Conservation (phyloP, 92 coral and sea anemone species). For the Heliopora coerulea region DNA sequence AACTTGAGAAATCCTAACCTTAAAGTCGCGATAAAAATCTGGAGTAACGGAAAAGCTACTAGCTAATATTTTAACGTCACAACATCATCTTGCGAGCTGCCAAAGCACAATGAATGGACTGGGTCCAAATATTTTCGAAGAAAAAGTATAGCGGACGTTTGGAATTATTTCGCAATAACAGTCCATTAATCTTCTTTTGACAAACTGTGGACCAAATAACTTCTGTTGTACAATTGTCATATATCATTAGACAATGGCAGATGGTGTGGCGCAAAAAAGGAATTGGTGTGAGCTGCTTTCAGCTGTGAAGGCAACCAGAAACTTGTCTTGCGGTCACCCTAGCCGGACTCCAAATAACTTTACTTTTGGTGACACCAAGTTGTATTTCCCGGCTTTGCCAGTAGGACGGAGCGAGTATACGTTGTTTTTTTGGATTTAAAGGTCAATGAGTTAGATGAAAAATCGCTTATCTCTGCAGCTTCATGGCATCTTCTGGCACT, state of each 20-base stretch:
- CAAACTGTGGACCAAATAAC: conserved; percentile 19
- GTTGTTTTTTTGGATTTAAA: conserved; percentile 84
- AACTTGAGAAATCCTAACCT: too few species aligned
- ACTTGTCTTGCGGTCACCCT: conserved; percentile 66
- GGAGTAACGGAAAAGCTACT: too few species aligned
- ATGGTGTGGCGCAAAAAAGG: conserved; percentile 35
- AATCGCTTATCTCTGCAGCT: conserved; percentile 40
- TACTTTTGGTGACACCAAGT: conserved; percentile 79
- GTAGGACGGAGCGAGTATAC: conserved; percentile 90
- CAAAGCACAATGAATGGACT: too few species aligned
- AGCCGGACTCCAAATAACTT: conserved; percentile 90
- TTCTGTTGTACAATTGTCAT: neutral
- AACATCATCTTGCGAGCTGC: too few species aligned
- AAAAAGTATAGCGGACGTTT: conserved; percentile 28
- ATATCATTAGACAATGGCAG: conserved; percentile 3
- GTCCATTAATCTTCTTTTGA: conserved; percentile 7
- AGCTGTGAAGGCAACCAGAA: conserved; percentile 83
- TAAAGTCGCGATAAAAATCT: too few species aligned
- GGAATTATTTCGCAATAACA: conserved; percentile 28
- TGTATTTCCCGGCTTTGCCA: conserved; percentile 89
- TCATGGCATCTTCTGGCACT: conserved; percentile 80
- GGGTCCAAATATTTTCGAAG: conserved; percentile 1
- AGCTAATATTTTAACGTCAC: too few species aligned
- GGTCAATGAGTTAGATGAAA: conserved; percentile 9
- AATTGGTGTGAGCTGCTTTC: conserved; percentile 83